Base-by-base conservation (phyloP, 2,113 vertebrate species). In the Callipepla californica region DNA sequence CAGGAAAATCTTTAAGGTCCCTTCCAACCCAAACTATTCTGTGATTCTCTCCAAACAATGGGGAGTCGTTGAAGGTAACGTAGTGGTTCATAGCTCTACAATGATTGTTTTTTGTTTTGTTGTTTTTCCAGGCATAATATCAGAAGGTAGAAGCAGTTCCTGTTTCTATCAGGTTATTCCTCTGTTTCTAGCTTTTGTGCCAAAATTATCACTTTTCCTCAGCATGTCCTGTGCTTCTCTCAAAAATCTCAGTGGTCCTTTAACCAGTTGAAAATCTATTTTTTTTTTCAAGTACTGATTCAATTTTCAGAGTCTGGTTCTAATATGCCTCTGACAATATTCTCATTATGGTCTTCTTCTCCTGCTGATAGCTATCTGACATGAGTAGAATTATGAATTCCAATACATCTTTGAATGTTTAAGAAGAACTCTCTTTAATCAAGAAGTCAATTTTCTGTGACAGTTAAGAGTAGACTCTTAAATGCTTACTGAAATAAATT, bases 261-360 rank as follows among this genome's bases (percentile, higher is more conserved):
- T 57, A 89, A 63, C 38, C 25, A 91, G 70, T 11, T 92, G 85
- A 90, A 92, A 90, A 85, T 45, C 76, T 74, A 80, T 93, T 95
- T 93, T 30, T 93, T 30, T 30, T 55, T 93, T 83, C 55, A 77
- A 83, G 45, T 32, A 55, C 48, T 48, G 58, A 82, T 83, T 86
- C 38, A 88, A 13, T 92, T 93, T 96, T 90, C 76, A 10, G 66
- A 77, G 57, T 65, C 51, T 68, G 32, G 13, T 51, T 83, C 61
- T 86, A 83, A 92, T 92, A 78, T 20, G 47, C 34, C 15, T 75
- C 61, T 75, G 34, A 82, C 45, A 80, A 81, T 61, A 32, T 72
- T 88, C 61, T 84, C 48, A 93, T 92, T 69, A 69, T 17, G 28
- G 22, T 17, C n/a, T 0, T 62, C 63, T 67, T 6, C 72, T 59